Evolutionary conservation across 1,140 invertebrate species (phyloP).

Genomic region (Daktulosphaira vitifoliae): DNA sequence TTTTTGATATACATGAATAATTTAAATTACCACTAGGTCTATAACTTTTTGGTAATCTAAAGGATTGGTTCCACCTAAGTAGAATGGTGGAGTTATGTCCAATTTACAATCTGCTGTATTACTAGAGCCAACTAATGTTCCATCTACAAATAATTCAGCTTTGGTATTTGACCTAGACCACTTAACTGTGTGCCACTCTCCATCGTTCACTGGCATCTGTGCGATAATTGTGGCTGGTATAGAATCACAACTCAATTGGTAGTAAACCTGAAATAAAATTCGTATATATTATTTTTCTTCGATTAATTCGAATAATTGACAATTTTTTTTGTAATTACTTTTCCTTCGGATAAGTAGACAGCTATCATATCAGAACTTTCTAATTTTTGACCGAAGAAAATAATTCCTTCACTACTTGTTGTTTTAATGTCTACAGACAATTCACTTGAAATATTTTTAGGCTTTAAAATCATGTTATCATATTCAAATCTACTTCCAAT

Average conservation of each 20-base stretch:
- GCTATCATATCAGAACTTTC: constrained; percentile 67
- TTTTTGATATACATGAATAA: too few relatives aligned
- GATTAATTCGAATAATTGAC: constrained; percentile 3
- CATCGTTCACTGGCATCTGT: constrained; percentile 61
- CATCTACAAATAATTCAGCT: constrained; percentile 62
- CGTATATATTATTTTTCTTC: constrained; percentile 18
- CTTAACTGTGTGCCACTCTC: constrained; percentile 72
- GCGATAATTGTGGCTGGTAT: constrained; percentile 53
- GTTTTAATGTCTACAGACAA: constrained; percentile 79
- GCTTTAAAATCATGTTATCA: constrained; percentile 50
- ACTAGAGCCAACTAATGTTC: constrained; percentile 48
- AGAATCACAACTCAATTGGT: constrained; percentile 63
- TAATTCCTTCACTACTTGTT: constrained; percentile 62
- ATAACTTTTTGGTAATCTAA: constrained; percentile 9
- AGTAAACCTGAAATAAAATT: constrained; percentile 51
- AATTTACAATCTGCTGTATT: constrained; percentile 52
- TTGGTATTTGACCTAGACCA: constrained; percentile 51
- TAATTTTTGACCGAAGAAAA: constrained; percentile 69
- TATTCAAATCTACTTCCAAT: constrained; percentile 67
- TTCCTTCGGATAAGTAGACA: constrained; percentile 69
- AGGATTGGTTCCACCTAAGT: constrained; percentile 59
- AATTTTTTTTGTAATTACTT: constrained; percentile 47
- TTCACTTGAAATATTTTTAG: constrained; percentile 55
- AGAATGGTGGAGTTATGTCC: constrained; percentile 61
- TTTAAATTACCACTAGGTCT: constrained; percentile 1